Percentiles rank a stretch among this genome's conserved stretches.
Conservation (phyloP, 2,888 invertebrate genomes). For the Lamellibrachia columna region DNA sequence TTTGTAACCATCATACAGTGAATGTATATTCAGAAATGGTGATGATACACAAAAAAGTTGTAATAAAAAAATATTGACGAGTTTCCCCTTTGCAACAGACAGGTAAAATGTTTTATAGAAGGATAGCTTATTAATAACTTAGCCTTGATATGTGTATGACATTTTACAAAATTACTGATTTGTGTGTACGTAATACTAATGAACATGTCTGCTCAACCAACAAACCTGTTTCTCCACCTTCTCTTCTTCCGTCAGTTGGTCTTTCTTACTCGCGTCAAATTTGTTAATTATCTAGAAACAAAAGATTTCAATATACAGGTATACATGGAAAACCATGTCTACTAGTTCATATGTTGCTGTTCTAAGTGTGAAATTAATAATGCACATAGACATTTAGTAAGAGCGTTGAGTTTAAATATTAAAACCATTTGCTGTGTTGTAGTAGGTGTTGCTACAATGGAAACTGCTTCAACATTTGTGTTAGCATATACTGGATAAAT, state of each 20-base stretch:
- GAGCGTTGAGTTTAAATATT: neutral
- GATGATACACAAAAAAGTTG: too few species aligned
- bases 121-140: neutral
- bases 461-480: neutral
- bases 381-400: neutral
- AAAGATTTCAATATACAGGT: conserved; percentile 9
- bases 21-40: too few species aligned
- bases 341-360: neutral
- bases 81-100: neutral
- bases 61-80: neutral
- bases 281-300: conserved; percentile 78
- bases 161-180: neutral
- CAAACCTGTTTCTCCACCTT: conserved; percentile 74
- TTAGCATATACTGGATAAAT: neutral
- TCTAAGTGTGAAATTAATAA: neutral
- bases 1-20: too few species aligned
- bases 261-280: conserved; percentile 71
- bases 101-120: neutral
- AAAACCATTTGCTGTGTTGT: too few species aligned
- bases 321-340: neutral
- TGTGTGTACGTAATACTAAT: neutral
- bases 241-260: conserved; percentile 85
- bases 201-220: neutral
- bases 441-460: neutral
- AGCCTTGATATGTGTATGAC: neutral